Conservation (phyloP, 1,140 invertebrate species). For the Sarcophaga peregrina region DNA sequence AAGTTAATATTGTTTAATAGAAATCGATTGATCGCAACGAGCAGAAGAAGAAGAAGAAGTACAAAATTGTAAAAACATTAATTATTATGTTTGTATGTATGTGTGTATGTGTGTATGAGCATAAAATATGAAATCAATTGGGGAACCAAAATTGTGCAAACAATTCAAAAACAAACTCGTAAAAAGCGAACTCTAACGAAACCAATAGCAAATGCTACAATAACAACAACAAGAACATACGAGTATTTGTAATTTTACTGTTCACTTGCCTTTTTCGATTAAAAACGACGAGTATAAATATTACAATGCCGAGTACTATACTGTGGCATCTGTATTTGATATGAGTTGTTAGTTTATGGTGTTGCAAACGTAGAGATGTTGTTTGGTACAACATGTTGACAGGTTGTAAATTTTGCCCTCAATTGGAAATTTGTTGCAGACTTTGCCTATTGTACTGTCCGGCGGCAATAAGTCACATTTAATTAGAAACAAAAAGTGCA, state of each 20-base stretch:
- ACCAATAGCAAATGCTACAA: too few species aligned
- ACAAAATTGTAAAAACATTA: constrained; percentile 10
- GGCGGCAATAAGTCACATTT: neutral
- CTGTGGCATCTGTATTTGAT: neutral
- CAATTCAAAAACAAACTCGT: too few species aligned
- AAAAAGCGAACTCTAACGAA: too few species aligned
- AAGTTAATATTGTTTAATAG: constrained; percentile 19
- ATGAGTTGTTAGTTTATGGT: neutral
- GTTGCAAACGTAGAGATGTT: neutral
- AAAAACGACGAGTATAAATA: neutral
- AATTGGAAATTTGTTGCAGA: constrained; percentile 4
- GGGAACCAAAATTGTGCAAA: neutral
- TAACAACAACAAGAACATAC: neutral
- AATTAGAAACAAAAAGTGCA: neutral
- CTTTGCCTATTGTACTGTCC: neutral
- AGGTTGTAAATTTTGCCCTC: neutral
- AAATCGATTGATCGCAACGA: too few species aligned
- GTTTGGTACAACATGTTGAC: neutral
- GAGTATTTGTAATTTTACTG: neutral
- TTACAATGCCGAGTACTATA: neutral
- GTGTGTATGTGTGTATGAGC: too few species aligned
- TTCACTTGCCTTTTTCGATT: neutral
- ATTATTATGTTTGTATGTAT: too few species aligned
- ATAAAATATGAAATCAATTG: constrained; percentile 13
- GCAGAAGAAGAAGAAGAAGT: too few species aligned